phyloP scores from a whole-genome alignment of 1,140 invertebrate genomes.

The Camponotus vicinus region DNA sequence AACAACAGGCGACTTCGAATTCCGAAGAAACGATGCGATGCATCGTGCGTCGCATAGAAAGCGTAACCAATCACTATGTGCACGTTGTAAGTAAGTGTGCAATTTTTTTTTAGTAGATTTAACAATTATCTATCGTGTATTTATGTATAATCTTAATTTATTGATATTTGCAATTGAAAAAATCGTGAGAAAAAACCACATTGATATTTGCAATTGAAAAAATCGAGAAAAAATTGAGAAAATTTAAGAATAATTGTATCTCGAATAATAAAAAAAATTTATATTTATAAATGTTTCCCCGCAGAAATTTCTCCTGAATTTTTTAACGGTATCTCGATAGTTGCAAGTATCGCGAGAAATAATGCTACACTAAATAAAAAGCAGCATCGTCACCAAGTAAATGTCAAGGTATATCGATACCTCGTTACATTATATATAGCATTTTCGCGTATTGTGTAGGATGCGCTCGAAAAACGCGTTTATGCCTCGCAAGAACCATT shows the following conservation, averaged over 20 bases:
- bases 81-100: constrained; percentile 1
- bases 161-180: too few species aligned
- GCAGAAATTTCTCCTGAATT: not conserved
- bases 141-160: too few species aligned
- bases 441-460: constrained; percentile 8
- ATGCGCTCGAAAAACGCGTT: constrained; percentile 24
- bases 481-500: constrained; percentile 46
- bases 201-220: too few species aligned
- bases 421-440: not conserved
- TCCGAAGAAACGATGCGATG: not conserved
- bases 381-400: not conserved
- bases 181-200: too few species aligned
- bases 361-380: too few species aligned
- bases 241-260: not conserved
- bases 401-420: not conserved
- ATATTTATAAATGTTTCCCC: not conserved
- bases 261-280: not conserved
- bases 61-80: not conserved
- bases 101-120: constrained; percentile 24
- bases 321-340: too few species aligned
- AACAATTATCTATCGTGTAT: too few species aligned
- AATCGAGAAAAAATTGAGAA: not conserved
- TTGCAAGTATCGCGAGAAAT: too few species aligned
- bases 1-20: constrained; percentile 1
- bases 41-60: constrained; percentile 52